A percentile compares a stretch with the other conserved stretches of the same genome.
phyloP scores from a whole-genome alignment of 2,888 invertebrate genomes.

The Dasypolia templi region DNA sequence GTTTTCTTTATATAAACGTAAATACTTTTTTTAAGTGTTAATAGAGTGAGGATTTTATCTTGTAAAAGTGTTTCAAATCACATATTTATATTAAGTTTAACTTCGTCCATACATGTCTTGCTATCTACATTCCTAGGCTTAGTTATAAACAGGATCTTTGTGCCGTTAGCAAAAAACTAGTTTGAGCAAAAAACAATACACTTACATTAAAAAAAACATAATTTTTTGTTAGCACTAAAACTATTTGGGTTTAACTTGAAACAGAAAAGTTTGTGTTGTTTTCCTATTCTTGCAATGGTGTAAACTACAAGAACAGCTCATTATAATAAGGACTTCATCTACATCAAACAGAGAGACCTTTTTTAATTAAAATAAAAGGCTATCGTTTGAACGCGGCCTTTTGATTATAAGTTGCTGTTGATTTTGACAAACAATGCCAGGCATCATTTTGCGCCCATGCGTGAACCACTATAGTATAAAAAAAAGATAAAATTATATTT shows the following conservation, averaged over 20 bases:
- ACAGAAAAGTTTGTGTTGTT: constrained; percentile 12
- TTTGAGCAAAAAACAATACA: not conserved
- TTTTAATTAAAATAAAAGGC: not conserved
- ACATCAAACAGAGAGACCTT: not conserved
- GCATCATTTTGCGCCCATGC: not conserved
- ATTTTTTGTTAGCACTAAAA: constrained; percentile 20
- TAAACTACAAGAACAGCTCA: not conserved
- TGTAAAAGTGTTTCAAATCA: not conserved
- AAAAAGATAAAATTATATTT: no score
- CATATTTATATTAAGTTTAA: not conserved
- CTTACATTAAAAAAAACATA: constrained; percentile 9
- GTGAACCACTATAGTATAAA: no score
- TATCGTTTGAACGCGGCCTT: not conserved
- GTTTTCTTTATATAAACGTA: not conserved
- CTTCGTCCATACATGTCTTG: not conserved
- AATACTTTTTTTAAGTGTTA: not conserved
- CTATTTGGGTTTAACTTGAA: constrained; percentile 13
- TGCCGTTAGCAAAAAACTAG: not conserved
- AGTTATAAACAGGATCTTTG: no score
- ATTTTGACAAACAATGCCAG: not conserved
- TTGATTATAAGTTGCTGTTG: not conserved
- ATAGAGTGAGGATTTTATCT: not conserved
- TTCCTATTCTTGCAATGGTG: not conserved
- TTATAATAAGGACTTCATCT: not conserved
- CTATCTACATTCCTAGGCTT: not conserved